A percentile compares a stretch with the other conserved stretches of the same genome.
Conservation (phyloP, 2,888 invertebrate species). For the Hyposoter didymator region DNA sequence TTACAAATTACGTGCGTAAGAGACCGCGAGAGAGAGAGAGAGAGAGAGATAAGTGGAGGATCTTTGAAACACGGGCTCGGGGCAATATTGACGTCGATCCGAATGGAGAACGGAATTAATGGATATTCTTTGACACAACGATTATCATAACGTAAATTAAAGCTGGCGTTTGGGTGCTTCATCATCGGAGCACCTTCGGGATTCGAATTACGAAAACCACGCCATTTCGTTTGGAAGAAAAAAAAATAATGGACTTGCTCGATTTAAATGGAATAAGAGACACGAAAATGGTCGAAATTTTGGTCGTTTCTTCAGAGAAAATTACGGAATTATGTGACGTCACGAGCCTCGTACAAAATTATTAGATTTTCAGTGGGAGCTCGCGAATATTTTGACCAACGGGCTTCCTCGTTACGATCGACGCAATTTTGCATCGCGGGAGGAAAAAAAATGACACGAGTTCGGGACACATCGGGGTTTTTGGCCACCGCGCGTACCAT, state of each 20-base stretch:
- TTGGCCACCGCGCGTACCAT: not conserved
- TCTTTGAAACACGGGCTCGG: not conserved
- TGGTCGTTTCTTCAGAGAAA: not conserved
- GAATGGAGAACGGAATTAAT: not conserved
- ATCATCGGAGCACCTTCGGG: conserved; percentile 49
- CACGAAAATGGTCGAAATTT: not conserved
- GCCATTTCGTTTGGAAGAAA: conserved; percentile 16
- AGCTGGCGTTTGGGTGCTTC: conserved; percentile 20
- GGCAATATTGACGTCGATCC: conserved; percentile 4
- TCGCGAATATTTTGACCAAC: not conserved
- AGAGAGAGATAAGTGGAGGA: not conserved
- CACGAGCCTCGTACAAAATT: not conserved
- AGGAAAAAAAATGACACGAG: not conserved
- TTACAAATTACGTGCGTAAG: conserved; percentile 41
- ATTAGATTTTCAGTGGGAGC: not conserved
- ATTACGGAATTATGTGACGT: not conserved
- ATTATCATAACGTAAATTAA: conserved; percentile 52
- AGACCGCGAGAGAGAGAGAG: conserved; percentile 4
- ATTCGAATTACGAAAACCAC: conserved; percentile 26
- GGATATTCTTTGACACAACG: conserved; percentile 43
- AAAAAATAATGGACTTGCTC: not conserved
- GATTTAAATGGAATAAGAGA: not conserved
- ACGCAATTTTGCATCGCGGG: not conserved
- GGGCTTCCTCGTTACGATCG: not conserved
- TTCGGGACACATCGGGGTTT: conserved; percentile 1